Evolutionary conservation across 2,888 invertebrate genomes (phyloP), one percentile per base, ranked within the genome.

Genomic region (Dendrolimus houi): DNA sequence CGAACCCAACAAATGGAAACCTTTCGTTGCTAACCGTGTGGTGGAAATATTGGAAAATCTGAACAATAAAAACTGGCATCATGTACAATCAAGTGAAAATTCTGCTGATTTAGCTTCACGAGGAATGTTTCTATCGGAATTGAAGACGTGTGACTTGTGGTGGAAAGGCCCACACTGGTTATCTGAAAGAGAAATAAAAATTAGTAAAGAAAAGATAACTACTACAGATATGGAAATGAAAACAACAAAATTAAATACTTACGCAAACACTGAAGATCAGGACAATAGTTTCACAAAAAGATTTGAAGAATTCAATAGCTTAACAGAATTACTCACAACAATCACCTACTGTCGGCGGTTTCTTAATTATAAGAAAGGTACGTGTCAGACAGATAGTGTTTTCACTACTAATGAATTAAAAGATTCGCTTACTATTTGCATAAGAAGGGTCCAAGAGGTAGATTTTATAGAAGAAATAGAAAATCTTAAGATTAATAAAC

Each of bases 71-170:
- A 60, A 60, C 8, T 68, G 66, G 64, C 59, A 55, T 52, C 66
- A 66, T 53, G 66, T 67, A 8, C 52, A 55, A 12, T 62, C 66
- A 1, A 29, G 55, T 8, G 55, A 64, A 0, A 67, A 69, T 47
- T 66, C 69, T n/a, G 67, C 69, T 1, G 66, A 67, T 54, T 40
- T 61, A 17, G 66, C 65, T 6, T 64, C 67, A 7, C 47, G 65
- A 57, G 63, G 64, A 17, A 59, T 57, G 55, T 42, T 55, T 8
- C 29, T 62, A 29, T 14, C 41, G 7, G 60, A 66, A 10, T 55
- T 68, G 52, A 57, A 61, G 13, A 14, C 60, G 2, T 52, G 53
- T 10, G 41, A 55, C 7, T 55, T 64, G 9, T 67, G 65, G 66
- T 65, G 64, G 63, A 54, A 56, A 2, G 66, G 67, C 7, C 67